These are phyloP conservation scores for Pan paniscus DNA, from an alignment of 2,113 vertebrate genomes.

Conservation along the genomic window DNA sequence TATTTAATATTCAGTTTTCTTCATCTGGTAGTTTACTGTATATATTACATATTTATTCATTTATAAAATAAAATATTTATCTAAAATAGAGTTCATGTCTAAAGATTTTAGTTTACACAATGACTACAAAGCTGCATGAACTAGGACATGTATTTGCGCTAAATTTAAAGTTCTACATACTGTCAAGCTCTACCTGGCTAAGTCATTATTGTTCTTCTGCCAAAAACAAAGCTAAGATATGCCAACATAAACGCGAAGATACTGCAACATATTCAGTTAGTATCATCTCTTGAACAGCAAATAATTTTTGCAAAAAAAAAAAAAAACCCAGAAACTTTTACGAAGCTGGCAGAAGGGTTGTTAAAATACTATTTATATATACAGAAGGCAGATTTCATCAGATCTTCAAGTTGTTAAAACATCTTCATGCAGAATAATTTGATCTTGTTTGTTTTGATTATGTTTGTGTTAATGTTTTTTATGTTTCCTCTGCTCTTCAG, in stretches of 20 bases:
- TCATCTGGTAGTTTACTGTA: constrained; percentile 67
- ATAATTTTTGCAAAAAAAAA: background rate
- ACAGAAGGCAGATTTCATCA: constrained; percentile 2
- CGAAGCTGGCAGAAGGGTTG: background rate
- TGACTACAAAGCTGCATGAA: constrained; percentile 72
- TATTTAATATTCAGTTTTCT: constrained; percentile 70
- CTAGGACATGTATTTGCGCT: constrained; percentile 77
- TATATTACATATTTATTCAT: constrained; percentile 73
- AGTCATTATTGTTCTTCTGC: constrained; percentile 63
- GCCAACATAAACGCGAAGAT: constrained; percentile 54
- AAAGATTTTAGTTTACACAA: constrained; percentile 63
- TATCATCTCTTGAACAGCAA: constrained; percentile 4
- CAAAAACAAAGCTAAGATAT: constrained; percentile 60
- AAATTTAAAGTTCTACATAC: constrained; percentile 63
- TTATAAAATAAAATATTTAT: constrained; percentile 77
- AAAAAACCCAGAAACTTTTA: background rate
- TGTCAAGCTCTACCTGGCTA: constrained; percentile 65
- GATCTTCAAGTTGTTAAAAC: background rate
- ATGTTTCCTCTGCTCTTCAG: background rate
- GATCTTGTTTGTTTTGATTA: background rate
- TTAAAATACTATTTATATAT: constrained; percentile 60
- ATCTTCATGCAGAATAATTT: background rate
- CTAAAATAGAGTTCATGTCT: constrained; percentile 73
- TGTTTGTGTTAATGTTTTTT: background rate
- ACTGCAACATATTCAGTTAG: constrained; percentile 31